Conservation (phyloP, 35 echinoderm and acorn worm species). For the Nesometra sesokonis region DNA sequence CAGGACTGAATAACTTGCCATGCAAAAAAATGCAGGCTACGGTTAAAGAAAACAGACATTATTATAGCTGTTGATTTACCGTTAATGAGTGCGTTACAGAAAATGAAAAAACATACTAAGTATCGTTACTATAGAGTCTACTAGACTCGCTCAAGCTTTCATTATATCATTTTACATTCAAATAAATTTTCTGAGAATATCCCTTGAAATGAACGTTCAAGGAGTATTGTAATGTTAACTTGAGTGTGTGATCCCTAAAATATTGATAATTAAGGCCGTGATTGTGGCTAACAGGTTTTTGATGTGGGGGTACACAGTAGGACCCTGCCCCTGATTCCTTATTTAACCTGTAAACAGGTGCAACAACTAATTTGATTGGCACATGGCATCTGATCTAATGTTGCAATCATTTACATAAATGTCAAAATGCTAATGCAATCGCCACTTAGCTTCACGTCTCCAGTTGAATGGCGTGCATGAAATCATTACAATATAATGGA, state of each 20-base stretch:
- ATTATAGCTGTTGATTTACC: not conserved
- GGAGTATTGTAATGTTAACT: not conserved
- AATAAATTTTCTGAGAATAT: not conserved
- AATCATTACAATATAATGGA: not conserved
- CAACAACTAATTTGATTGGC: not conserved
- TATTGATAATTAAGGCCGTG: not conserved
- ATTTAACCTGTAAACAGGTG: not conserved
- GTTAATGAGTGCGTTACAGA: not conserved
- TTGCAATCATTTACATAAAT: not conserved
- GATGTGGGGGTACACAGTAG: not conserved
- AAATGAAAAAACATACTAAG: not conserved
- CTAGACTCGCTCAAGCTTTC: not conserved
- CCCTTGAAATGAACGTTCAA: not conserved
- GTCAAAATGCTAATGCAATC: not conserved
- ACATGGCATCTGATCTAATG: not conserved
- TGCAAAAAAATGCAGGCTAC: too few relatives aligned
- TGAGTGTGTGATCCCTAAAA: not conserved
- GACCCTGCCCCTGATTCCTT: not conserved
- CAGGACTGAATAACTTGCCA: not conserved
- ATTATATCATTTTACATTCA: not conserved
- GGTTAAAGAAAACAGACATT: not conserved
- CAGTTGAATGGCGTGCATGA: not conserved
- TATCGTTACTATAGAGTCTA: too few relatives aligned
- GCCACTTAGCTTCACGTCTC: not conserved
- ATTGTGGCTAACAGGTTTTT: not conserved